Evolutionary conservation across 2,113 vertebrate species (phyloP).

Genomic region (Lophochroa leadbeateri): DNA sequence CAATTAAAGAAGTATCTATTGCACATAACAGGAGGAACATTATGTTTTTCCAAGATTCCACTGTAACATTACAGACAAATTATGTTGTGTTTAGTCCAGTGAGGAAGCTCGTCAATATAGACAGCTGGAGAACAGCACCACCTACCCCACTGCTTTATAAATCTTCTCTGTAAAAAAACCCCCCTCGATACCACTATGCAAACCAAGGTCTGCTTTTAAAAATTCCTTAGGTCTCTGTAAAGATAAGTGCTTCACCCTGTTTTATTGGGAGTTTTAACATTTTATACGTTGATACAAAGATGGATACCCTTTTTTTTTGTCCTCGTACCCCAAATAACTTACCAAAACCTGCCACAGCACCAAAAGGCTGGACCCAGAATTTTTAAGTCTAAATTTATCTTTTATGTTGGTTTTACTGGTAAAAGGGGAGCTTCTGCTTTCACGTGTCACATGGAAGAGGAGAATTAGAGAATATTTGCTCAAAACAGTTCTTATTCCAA

Average conservation of each 20-base stretch:
- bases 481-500: background rate
- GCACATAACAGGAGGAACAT: constrained; percentile 62
- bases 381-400: background rate
- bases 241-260: background rate
- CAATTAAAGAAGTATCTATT: constrained; percentile 68
- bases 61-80: constrained; percentile 64
- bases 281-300: background rate
- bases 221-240: background rate
- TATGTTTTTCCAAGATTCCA: constrained; percentile 70
- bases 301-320: background rate
- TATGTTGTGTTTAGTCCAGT: constrained; percentile 42
- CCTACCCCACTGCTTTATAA: constrained; percentile 46
- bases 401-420: background rate
- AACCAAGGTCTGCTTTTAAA: background rate
- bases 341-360: background rate
- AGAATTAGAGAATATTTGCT: background rate
- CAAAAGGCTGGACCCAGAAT: background rate
- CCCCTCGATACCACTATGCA: background rate
- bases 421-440: background rate
- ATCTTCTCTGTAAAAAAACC: background rate
- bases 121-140: constrained; percentile 63
- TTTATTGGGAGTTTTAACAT: background rate
- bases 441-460: background rate
- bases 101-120: constrained; percentile 57
- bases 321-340: background rate